Base-by-base conservation (phyloP, 2,888 invertebrate species). In the Orgyia antiqua region DNA sequence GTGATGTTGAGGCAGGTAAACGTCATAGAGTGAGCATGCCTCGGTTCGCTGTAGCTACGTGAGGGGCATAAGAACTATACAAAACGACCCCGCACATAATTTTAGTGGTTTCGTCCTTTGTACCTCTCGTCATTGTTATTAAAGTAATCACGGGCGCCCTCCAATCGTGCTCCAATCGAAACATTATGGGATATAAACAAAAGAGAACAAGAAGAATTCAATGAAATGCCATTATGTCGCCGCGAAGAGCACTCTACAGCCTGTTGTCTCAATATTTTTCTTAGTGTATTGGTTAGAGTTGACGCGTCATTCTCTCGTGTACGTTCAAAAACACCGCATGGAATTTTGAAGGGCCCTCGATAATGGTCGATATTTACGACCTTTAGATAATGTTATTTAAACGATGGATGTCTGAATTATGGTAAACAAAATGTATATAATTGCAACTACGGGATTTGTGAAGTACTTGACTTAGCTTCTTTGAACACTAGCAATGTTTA, bases 201-300 rank as follows among this genome's bases (percentile, higher is more conserved):
- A 86, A 84, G 84, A 78, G 73, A 82, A 66, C 74, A 75, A 78
- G 69, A 73, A 72, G 79, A 78, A 84, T 84, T 83, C 76, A 82
- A 80, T 83, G 83, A 79, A 82, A 84, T 74, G 77, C 84, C 75
- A 84, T 84, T 84, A 83, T 83, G 84, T 80, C 76, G 72, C 75
- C 53, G 72, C 58, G 69, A 61, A 84, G 83, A 55, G 77, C 73
- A 63, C 83, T 82, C 68, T 65, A 65, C 57, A 42, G 52, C 61
- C 71, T 77, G 79, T 80, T 84, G 84, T 83, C 83, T 82, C 83
- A 84, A 84, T 86, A 83, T 86, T 86, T 84, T 86, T 82, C 84
- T 83, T 83, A 46, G 70, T 71, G 10, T 23, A 23, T 23, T 23
- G 68, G 74, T 67, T 68, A 62, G 68, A 76, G 79, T 75, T 80